A percentile compares a stretch with the other conserved stretches of the same genome.
Evolutionary conservation across 1,140 invertebrate species (phyloP).

Genomic region (Lordiphosa clarofinis): DNA sequence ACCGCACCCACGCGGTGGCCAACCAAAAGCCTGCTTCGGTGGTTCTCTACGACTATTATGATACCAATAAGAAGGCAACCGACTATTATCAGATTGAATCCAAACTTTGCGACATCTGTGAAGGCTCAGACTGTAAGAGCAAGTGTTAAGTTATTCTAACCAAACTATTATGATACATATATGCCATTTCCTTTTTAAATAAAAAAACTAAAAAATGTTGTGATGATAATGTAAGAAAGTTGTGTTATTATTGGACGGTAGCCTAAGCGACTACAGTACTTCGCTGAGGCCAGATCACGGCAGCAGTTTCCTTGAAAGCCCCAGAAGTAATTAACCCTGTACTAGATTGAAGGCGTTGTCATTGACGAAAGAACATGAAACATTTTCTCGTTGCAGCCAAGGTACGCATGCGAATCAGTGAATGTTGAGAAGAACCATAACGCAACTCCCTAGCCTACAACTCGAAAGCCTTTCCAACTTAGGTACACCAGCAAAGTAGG

Average conservation of each 20-base stretch:
- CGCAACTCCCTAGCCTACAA: no score
- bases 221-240: slow-evolving; percentile 18
- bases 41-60: slow-evolving; percentile 94
- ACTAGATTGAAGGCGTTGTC: no score
- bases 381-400: no score
- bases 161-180: slow-evolving; percentile 9
- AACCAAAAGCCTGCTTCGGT: slow-evolving; percentile 91
- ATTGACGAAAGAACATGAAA: no score
- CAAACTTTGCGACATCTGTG: slow-evolving; percentile 67
- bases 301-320: no score
- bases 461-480: no score
- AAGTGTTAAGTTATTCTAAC: slow-evolving; percentile 32
- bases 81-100: slow-evolving; percentile 66
- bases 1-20: slow-evolving; percentile 89
- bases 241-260: not conserved
- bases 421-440: no score
- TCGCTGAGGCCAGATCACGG: no score
- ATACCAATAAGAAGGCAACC: slow-evolving; percentile 85
- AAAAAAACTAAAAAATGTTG: slow-evolving; percentile 27
- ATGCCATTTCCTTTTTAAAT: not conserved
- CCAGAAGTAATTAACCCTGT: no score
- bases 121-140: slow-evolving; percentile 47
- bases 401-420: no score
- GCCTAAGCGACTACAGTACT: no score
- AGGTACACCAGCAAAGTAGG: no score